A percentile compares a stretch with the other conserved stretches of the same genome.
These are phyloP conservation scores for Sylvicola fuscatus DNA, from an alignment of 2,888 invertebrate species.

Conservation along the genomic window DNA sequence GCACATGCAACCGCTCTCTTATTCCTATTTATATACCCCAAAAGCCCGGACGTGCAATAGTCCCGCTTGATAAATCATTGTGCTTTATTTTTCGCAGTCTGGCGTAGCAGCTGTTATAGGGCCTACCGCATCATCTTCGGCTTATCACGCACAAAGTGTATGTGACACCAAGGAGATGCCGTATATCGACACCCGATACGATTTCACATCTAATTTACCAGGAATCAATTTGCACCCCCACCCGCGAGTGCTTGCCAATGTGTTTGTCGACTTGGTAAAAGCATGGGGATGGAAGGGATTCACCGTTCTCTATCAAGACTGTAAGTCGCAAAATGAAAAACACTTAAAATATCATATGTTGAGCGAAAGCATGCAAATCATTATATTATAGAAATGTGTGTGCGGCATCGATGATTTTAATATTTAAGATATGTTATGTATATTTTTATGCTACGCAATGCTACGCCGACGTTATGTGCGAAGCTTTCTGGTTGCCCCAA, in stretches of 20 bases:
- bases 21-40: no score
- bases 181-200: constrained; percentile 60
- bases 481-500: constrained; percentile 36
- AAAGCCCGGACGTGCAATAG: no score
- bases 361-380: no score
- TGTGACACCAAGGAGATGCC: constrained; percentile 71
- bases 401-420: neutral
- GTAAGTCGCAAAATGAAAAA: constrained; percentile 8
- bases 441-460: constrained; percentile 4
- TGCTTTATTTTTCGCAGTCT: neutral
- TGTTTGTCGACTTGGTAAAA: constrained; percentile 44
- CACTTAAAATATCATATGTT: no score
- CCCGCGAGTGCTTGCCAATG: constrained; percentile 34
- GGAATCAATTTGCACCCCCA: constrained; percentile 58
- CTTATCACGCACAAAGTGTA: constrained; percentile 63
- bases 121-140: constrained; percentile 42
- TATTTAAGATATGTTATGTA: neutral
- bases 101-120: constrained; percentile 43
- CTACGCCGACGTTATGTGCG: no score
- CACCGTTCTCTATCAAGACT: constrained; percentile 66
- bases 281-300: constrained; percentile 65
- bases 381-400: no score
- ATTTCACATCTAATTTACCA: constrained; percentile 34
- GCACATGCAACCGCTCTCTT: no score
- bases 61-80: no score